phyloP scores from a whole-genome alignment of 1,140 invertebrate species.

The Aethina tumida region DNA sequence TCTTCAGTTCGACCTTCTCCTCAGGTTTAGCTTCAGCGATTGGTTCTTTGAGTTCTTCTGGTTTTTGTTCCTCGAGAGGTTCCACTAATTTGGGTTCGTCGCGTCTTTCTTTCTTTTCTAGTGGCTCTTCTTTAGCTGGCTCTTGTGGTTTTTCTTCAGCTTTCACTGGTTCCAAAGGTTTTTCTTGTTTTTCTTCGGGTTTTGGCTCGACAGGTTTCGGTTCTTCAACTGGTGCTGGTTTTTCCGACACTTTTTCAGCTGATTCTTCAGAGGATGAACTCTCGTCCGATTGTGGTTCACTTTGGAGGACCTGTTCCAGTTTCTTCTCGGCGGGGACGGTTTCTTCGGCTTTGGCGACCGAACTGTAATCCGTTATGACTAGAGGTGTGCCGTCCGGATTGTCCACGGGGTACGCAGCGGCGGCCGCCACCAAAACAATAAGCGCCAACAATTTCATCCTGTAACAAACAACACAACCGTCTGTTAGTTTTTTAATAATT shows the following conservation, averaged over 20 bases:
- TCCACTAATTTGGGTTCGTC: slow-evolving; percentile 11
- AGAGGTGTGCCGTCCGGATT: slow-evolving; percentile 29
- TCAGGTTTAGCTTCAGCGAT: slow-evolving; percentile 10
- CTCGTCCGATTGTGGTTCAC: slow-evolving; percentile 12
- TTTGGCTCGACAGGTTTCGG: slow-evolving; percentile 11
- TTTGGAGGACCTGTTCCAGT: slow-evolving; percentile 9
- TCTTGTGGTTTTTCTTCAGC: slow-evolving; percentile 10
- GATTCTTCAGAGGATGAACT: slow-evolving; percentile 18
- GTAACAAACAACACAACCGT: too few relatives aligned
- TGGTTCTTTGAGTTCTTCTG: slow-evolving; percentile 13
- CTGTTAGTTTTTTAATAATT: too few relatives aligned
- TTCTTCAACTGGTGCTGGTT: slow-evolving; percentile 6
- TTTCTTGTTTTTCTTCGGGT: slow-evolving; percentile 8
- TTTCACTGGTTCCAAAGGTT: slow-evolving; percentile 12
- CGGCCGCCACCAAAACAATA: slow-evolving; percentile 28
- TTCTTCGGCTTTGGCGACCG: slow-evolving; percentile 30
- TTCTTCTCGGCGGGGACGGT: slow-evolving; percentile 8
- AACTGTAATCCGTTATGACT: slow-evolving; percentile 36
- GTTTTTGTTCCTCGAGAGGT: slow-evolving; percentile 7
- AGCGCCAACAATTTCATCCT: slow-evolving; percentile 37
- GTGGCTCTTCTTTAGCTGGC: slow-evolving; percentile 1
- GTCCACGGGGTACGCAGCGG: slow-evolving; percentile 31
- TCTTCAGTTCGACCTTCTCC: slow-evolving; percentile 8
- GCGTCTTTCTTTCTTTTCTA: slow-evolving; percentile 8
- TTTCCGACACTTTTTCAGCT: slow-evolving; percentile 13